phyloP scores from a whole-genome alignment of 2,113 vertebrate genomes.

The Baryphthengus martii region DNA sequence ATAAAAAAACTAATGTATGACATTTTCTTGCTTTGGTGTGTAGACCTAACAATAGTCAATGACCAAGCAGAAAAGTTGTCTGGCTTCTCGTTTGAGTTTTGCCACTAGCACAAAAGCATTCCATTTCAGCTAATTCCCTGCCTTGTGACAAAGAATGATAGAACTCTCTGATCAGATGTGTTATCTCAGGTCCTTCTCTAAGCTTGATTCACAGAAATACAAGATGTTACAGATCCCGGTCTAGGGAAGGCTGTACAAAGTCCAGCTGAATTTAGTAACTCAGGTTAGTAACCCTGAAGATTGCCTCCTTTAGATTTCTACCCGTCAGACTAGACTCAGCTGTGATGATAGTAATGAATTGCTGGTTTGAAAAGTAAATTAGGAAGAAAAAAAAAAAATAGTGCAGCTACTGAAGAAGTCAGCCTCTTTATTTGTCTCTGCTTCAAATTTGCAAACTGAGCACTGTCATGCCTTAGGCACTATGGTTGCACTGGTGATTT shows the following conservation, averaged over 20 bases:
- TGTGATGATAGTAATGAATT: background rate
- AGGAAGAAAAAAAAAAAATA: background rate
- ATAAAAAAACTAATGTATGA: background rate
- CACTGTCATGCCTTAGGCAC: background rate
- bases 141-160: background rate
- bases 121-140: background rate
- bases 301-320: background rate
- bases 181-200: background rate
- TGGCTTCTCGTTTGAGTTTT: background rate
- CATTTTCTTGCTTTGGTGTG: background rate
- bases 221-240: accelerated
- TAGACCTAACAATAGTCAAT: background rate
- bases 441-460: background rate
- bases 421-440: background rate
- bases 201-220: background rate
- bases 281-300: background rate
- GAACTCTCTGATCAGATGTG: background rate
- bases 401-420: background rate
- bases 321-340: background rate
- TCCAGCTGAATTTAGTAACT: background rate
- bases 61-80: background rate
- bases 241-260: background rate
- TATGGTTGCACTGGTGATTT: background rate
- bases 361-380: background rate
- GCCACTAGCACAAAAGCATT: background rate